A percentile compares a stretch with the other conserved stretches of the same genome.
These are phyloP conservation scores for Drosophila flavopinicola DNA, from an alignment of 2,888 invertebrate species.

Conservation along the genomic window DNA sequence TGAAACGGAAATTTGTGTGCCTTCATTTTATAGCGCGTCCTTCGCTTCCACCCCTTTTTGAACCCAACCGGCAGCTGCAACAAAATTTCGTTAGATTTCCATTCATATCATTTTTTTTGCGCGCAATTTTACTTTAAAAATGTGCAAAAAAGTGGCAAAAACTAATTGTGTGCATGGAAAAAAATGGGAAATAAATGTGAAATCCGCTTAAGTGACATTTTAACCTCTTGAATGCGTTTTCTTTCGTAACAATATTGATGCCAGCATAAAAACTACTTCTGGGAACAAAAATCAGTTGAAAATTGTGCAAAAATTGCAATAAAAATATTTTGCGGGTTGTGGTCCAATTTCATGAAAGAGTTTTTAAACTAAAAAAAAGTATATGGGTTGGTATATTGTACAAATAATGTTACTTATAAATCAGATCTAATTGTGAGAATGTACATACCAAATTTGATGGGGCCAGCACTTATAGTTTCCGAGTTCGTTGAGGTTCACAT, in stretches of 20 bases:
- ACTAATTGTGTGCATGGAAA: constrained; percentile 38
- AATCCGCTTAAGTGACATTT: constrained; percentile 78
- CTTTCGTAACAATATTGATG: constrained; percentile 54
- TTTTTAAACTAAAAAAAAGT: neutral
- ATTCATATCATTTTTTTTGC: constrained; percentile 30
- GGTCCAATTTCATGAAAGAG: constrained; percentile 1
- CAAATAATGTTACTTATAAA: neutral
- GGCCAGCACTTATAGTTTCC: neutral
- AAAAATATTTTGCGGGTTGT: constrained; percentile 53
- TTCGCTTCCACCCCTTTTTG: constrained; percentile 67
- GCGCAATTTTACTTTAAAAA: constrained; percentile 67
- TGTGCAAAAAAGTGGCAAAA: constrained; percentile 38
- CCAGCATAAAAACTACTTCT: constrained; percentile 64
- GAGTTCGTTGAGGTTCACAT: constrained; percentile 1
- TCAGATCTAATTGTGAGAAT: too few relatives aligned
- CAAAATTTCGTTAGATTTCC: constrained; percentile 12
- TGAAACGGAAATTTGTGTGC: constrained; percentile 57
- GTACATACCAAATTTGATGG: neutral
- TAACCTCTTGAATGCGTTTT: constrained; percentile 65
- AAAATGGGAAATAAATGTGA: too few relatives aligned
- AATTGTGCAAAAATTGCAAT: constrained; percentile 40
- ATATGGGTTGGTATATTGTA: neutral
- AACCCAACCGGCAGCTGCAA: constrained; percentile 57
- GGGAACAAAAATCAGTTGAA: constrained; percentile 35
- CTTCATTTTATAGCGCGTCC: constrained; percentile 48